Base-by-base conservation (phyloP, 2,888 invertebrate genomes). In the Ceraclea dissimilis region DNA sequence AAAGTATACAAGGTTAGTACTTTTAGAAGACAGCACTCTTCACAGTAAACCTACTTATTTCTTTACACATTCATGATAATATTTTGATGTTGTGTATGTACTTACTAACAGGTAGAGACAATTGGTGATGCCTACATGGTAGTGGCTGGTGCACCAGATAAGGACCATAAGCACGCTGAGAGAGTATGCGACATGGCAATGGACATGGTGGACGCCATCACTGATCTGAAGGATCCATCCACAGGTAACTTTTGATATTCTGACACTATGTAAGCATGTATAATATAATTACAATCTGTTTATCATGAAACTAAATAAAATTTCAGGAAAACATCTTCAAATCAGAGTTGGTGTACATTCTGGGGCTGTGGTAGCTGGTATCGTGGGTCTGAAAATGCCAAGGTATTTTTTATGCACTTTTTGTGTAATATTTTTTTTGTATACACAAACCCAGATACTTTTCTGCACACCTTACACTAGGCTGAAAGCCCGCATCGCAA, bases 121-220 rank as follows among this genome's bases (percentile, higher is more conserved):
- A 96, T 97, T 63, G 96, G 97, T 0, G 97, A 98, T 69, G 97
- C 97, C 0, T 98, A 97, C 70, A 96, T 98, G 96, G 93, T 96
- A 1, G 97, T 96, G 1, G 90, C 93, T 1, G 97, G 97, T 0
- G 95, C 95, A 0, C 96, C 96, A 0, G 90, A 90, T 64, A 88
- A 89, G 65, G 92, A 93, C 67, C 80, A 80, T 52, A 90, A 92
- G 67, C 97, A 98, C 69, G 94, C 95, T 0, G 89, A 93, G 69
- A 84, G 90, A 66, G 90, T 93, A 5, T 93, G 93, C 68, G 90
- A 93, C 68, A 96, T 97, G 95, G 95, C 95, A 0, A 74, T 96
- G 22, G 96, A 95, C 67, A 97, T 97, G 96, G 85, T 95, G 1
- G 90, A 93, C 63, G 92, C 93, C 1, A 94, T 95, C 67, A 88